Evolutionary conservation across 2,113 vertebrate species (phyloP).

Genomic region (Felis chaus): DNA sequence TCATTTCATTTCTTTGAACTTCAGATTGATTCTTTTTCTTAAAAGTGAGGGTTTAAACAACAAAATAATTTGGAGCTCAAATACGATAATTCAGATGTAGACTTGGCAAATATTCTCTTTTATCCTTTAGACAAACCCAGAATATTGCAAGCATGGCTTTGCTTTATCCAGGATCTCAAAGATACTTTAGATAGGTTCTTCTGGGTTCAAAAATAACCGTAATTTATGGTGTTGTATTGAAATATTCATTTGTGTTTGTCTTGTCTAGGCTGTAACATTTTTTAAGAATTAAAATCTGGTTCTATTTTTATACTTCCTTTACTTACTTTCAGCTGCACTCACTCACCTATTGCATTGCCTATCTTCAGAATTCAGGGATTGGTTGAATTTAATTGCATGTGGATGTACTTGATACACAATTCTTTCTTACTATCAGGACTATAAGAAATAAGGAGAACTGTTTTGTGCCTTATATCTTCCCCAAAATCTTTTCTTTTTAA

Average conservation of each 20-base stretch:
- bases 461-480: not conserved
- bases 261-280: not conserved
- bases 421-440: not conserved
- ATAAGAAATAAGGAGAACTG: not conserved
- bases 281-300: slow-evolving; percentile 34
- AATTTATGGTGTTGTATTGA: not conserved
- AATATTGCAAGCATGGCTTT: not conserved
- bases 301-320: not conserved
- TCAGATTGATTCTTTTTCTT: slow-evolving; percentile 15
- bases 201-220: not conserved
- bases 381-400: not conserved
- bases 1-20: slow-evolving; percentile 1
- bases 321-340: not conserved
- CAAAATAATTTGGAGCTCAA: not conserved
- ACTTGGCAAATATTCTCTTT: not conserved
- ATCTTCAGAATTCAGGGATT: not conserved
- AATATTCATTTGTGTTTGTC: not conserved
- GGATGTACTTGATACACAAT: not conserved
- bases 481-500: not conserved
- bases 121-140: not conserved
- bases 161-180: not conserved
- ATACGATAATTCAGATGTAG: not conserved
- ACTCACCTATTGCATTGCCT: not conserved
- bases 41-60: slow-evolving; percentile 9
- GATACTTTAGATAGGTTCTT: not conserved